phyloP scores from a whole-genome alignment of 2,888 invertebrate species.

The Polymixis lichenea region DNA sequence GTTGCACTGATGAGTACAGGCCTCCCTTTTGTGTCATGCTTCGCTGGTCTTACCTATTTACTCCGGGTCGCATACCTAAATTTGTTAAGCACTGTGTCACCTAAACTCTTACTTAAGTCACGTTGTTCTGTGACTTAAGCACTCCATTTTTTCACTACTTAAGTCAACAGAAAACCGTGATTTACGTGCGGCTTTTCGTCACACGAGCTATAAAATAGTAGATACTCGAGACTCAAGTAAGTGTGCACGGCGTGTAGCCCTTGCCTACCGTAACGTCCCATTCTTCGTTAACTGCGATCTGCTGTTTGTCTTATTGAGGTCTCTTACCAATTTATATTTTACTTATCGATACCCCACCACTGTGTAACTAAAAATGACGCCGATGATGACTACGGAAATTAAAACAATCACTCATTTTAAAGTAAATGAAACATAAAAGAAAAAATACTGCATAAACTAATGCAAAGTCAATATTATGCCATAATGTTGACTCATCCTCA shows the following conservation, averaged over 20 bases:
- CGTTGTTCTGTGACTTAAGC: too few species aligned
- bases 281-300: not conserved
- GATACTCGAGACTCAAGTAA: too few species aligned
- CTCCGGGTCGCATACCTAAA: not conserved
- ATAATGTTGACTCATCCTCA: conserved; percentile 17
- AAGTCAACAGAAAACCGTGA: too few species aligned
- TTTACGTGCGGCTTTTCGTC: too few species aligned
- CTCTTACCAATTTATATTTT: not conserved
- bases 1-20: too few species aligned
- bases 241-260: too few species aligned
- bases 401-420: conserved; percentile 17
- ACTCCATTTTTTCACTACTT: too few species aligned
- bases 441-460: conserved; percentile 24
- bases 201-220: too few species aligned
- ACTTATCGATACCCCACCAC: not conserved
- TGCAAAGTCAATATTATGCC: conserved; percentile 35
- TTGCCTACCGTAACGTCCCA: too few species aligned
- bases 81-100: too few species aligned
- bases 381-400: conserved; percentile 19
- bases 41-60: not conserved
- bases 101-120: too few species aligned
- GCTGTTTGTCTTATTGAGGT: not conserved
- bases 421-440: conserved; percentile 21
- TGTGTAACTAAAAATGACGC: not conserved
- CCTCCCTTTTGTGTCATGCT: not conserved